Percentiles rank a stretch among this genome's conserved stretches.
Conservation (phyloP, 2,797 vertebrate species). For the Tachyglossus aculeatus region DNA sequence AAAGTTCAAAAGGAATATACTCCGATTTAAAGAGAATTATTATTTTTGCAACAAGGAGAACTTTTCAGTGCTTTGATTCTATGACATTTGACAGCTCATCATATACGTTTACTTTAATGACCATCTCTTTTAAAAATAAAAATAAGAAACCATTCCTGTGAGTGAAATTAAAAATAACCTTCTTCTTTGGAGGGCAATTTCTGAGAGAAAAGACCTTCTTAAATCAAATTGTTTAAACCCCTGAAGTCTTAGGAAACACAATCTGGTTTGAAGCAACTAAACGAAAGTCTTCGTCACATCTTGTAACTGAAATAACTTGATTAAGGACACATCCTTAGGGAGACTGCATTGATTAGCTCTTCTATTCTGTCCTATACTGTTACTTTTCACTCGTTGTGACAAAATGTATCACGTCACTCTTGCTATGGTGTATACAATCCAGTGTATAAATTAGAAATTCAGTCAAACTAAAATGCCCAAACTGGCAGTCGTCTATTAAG, state of each 20-base stretch:
- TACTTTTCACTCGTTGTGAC: not conserved
- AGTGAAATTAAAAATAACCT: conserved; percentile 24
- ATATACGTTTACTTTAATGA: conserved; percentile 39
- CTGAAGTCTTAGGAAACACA: conserved; percentile 43
- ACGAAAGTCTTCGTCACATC: conserved; percentile 51
- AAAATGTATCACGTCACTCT: not conserved
- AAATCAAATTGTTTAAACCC: conserved; percentile 50
- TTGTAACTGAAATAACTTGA: conserved; percentile 49
- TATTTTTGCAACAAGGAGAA: too few species aligned
- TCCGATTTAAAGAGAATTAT: too few species aligned
- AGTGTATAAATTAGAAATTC: too few species aligned
- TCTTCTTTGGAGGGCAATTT: conserved; percentile 20
- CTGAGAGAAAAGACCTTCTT: conserved; percentile 45
- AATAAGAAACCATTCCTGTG: conserved; percentile 43
- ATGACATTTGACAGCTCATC: conserved; percentile 34
- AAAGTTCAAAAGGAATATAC: too few species aligned
- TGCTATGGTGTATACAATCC: not conserved
- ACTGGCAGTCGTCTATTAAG: too few species aligned
- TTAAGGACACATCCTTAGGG: conserved; percentile 10
- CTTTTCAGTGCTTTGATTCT: too few species aligned
- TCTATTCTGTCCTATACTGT: conserved; percentile 4
- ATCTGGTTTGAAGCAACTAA: conserved; percentile 36
- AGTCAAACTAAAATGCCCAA: too few species aligned
- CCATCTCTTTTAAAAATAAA: conserved; percentile 41
- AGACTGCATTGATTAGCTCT: conserved; percentile 14